Evolutionary conservation across 2,888 invertebrate species (phyloP).

Genomic region (Spilarctia lutea): DNA sequence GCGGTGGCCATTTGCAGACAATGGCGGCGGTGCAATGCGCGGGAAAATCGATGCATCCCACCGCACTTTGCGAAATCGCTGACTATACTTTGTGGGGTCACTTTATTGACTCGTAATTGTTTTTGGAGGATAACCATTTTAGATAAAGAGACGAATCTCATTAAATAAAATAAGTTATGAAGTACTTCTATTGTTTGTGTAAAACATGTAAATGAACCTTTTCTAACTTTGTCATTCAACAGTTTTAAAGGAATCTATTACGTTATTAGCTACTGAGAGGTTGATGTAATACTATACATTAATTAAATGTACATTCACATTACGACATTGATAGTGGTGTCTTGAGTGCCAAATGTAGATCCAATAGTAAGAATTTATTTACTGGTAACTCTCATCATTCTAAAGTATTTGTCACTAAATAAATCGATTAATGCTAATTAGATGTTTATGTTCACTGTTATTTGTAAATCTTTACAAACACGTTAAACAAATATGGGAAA

Average conservation of each 20-base stretch:
- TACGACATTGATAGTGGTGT: not conserved
- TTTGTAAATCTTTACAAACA: not conserved
- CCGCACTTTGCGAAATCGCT: slow-evolving; percentile 64
- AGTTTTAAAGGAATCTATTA: not conserved
- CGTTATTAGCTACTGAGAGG: not conserved
- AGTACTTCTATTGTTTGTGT: not conserved
- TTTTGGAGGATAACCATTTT: not conserved
- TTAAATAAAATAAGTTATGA: not conserved
- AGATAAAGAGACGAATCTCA: not conserved
- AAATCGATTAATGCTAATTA: not conserved
- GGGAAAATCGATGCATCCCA: slow-evolving; percentile 69
- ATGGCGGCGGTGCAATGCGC: slow-evolving; percentile 65
- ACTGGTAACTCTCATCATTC: not conserved
- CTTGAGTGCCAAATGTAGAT: not conserved
- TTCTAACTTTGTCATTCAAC: not conserved
- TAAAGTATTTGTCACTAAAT: not conserved
- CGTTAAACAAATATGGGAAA: not conserved
- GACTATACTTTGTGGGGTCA: slow-evolving; percentile 12
- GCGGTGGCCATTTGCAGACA: slow-evolving; percentile 81
- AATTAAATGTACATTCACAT: no score
- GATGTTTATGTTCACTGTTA: not conserved
- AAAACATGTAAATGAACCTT: no score
- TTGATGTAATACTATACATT: not conserved
- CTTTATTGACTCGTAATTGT: slow-evolving; percentile 14
- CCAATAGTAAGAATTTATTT: not conserved